Base-by-base conservation (phyloP, 2,797 vertebrate genomes). In the Arnoldichthys spilopterus region DNA sequence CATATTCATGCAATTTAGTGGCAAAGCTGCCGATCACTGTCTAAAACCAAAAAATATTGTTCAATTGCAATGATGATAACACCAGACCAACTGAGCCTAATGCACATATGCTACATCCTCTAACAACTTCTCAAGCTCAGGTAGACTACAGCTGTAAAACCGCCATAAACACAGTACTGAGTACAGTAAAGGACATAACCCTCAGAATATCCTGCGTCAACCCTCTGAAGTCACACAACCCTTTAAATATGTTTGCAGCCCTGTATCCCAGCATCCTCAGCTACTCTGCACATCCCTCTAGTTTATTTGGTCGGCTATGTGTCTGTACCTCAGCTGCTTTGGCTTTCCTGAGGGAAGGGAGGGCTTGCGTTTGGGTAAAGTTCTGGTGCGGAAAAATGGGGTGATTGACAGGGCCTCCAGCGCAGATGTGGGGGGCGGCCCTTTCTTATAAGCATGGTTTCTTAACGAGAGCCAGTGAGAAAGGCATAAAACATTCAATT, bases 331-430 rank as follows among this genome's bases (percentile, higher is more conserved):
- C 82, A 79, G 77, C 51, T 81, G 72, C 79, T 82, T 87, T 78
- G 80, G 76, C 76, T 87, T 91, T 82, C 90, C 87, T 78, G 77
- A 79, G 74, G 85, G 81, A 66, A 83, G 77, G 13, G 5, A 72
- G 64, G 54, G 80, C 74, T 82, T 85, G 87, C 84, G 85, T 86
- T 88, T 88, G 68, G 85, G 85, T 81, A 88, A 82, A 71, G 81
- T 83, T 82, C 85, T 84, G 88, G 84, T 87, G 80, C 76, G 69
- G 80, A 91, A 88, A 85, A 87, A 77, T 40, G 87, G 87, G 32
- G 86, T 87, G 84, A 90, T 90, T 77, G 75, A 59, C 85, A 91
- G 85, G 51, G 90, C 89, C 82, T 91, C 90, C 86, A 90, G 85
- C 73, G 89, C 88, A 40, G 86, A 87, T 62, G 74, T 86, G 68